Conservation (phyloP, 2,113 vertebrate genomes). For the Bungarus multicinctus region DNA sequence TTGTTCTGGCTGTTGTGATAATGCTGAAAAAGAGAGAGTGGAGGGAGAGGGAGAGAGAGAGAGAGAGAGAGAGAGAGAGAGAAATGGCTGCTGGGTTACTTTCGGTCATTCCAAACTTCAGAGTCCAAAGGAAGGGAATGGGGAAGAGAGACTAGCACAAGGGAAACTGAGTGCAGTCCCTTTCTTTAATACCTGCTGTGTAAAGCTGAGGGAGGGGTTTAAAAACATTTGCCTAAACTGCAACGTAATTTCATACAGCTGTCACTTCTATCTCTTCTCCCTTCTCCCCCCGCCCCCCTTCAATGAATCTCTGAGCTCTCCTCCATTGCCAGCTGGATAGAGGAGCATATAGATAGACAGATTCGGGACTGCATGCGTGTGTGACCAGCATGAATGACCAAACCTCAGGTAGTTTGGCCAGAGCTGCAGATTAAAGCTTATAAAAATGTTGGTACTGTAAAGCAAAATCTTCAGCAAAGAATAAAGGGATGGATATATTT, state of each 20-base stretch:
- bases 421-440: neutral
- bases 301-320: neutral
- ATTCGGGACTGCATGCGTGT: conserved; percentile 8
- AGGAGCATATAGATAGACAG: conserved; percentile 8
- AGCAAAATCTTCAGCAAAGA: neutral
- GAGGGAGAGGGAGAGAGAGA: neutral
- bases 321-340: neutral
- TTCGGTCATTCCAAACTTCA: conserved; percentile 57
- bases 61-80: conserved; percentile 20
- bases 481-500: neutral
- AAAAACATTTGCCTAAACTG: neutral
- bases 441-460: neutral
- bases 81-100: conserved; percentile 62
- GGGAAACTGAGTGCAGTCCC: neutral
- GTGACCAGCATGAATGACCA: conserved; percentile 2
- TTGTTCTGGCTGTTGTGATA: conserved; percentile 35
- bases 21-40: conserved; percentile 55
- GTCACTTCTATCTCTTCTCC: neutral
- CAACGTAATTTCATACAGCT: neutral
- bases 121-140: conserved; percentile 37
- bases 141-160: neutral
- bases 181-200: neutral
- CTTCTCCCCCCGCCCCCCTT: neutral
- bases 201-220: neutral
- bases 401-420: neutral